Conservation (phyloP, 2,888 invertebrate species). For the Cenopis cana region DNA sequence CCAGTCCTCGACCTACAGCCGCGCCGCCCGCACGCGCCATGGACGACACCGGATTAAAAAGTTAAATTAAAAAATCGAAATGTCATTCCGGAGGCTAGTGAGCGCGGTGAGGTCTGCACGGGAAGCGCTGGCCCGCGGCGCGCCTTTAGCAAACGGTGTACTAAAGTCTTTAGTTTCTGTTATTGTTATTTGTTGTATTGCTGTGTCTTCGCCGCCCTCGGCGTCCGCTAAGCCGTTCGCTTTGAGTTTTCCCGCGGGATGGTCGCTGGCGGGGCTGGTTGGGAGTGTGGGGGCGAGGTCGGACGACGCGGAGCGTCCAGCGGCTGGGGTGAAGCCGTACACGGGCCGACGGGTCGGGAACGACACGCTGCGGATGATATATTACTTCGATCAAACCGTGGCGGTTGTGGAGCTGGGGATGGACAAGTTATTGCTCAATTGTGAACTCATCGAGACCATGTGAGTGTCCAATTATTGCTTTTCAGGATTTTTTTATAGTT, state of each 20-base stretch:
- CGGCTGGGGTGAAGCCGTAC: constrained; percentile 84
- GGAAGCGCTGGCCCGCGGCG: constrained; percentile 69
- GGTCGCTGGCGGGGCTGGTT: constrained; percentile 78
- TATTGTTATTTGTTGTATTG: constrained; percentile 75
- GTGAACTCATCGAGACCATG: constrained; percentile 94
- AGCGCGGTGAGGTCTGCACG: constrained; percentile 76
- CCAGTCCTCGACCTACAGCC: constrained; percentile 62
- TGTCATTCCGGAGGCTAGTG: constrained; percentile 74
- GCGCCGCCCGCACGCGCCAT: constrained; percentile 63
- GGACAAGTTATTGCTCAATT: constrained; percentile 89
- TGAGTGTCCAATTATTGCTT: constrained; percentile 83
- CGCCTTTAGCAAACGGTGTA: constrained; percentile 74
- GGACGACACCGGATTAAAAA: constrained; percentile 53
- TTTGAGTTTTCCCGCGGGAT: constrained; percentile 78
- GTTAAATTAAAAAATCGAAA: constrained; percentile 51
- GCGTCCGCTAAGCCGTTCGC: constrained; percentile 80
- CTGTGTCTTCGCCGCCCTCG: constrained; percentile 75
- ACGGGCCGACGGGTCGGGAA: constrained; percentile 87
- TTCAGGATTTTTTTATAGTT: background rate
- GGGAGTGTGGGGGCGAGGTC: constrained; percentile 71
- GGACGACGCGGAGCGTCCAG: constrained; percentile 65
- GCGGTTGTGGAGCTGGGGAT: constrained; percentile 92
- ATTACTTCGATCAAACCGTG: constrained; percentile 92
- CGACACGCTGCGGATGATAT: constrained; percentile 90
- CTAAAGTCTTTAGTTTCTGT: constrained; percentile 75